phyloP scores from a whole-genome alignment of 2,113 vertebrate species.

The Calcarius ornatus region DNA sequence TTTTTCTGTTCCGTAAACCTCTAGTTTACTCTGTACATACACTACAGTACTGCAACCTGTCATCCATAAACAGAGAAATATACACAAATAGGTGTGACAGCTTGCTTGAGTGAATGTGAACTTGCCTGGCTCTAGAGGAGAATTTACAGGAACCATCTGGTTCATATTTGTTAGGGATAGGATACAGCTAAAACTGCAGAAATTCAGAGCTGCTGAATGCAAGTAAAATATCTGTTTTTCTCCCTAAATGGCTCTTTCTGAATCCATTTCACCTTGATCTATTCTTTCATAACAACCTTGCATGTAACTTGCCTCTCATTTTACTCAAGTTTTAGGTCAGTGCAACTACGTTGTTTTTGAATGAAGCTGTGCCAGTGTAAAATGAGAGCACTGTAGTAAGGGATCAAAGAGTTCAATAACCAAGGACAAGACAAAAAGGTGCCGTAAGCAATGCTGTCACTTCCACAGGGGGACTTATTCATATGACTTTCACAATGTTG shows the following conservation, averaged over 20 bases:
- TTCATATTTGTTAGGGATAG: constrained; percentile 15
- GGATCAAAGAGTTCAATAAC: not conserved
- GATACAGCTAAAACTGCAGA: constrained; percentile 19
- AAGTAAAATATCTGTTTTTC: not conserved
- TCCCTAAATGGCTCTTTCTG: not conserved
- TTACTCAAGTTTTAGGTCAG: constrained; percentile 23
- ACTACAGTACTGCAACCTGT: not conserved
- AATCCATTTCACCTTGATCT: constrained; percentile 18
- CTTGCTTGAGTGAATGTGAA: constrained; percentile 42
- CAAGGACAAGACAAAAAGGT: constrained; percentile 25
- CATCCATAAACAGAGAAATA: constrained; percentile 32
- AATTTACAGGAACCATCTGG: constrained; percentile 63
- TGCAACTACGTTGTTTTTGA: not conserved
- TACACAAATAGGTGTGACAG: constrained; percentile 18
- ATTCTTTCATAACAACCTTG: not conserved
- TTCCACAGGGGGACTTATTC: not conserved
- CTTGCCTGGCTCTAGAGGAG: constrained; percentile 27
- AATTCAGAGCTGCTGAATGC: not conserved
- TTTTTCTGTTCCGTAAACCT: not conserved
- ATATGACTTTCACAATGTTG: not conserved
- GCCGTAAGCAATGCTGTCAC: not conserved
- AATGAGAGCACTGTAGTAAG: not conserved
- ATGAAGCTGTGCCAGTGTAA: constrained; percentile 14
- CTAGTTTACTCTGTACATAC: not conserved
- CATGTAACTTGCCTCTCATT: not conserved